Evolutionary conservation across 2,113 vertebrate genomes (phyloP).

Genomic region (Notarius quadriscutis): DNA sequence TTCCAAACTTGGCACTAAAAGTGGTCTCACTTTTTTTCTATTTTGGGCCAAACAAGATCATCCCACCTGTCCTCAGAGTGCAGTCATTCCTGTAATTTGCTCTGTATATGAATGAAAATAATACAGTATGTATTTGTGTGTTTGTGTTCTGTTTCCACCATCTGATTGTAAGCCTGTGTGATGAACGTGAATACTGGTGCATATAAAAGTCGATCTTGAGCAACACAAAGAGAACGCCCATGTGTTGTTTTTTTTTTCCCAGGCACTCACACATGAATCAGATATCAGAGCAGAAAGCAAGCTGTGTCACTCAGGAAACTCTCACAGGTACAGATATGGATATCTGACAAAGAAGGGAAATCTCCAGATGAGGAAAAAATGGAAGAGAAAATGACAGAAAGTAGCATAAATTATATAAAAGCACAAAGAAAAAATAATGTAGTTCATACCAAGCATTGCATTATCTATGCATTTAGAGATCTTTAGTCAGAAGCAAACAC

Average conservation of each 20-base stretch:
- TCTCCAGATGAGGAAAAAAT: constrained; percentile 34
- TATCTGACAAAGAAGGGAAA: constrained; percentile 31
- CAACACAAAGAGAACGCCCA: constrained; percentile 8
- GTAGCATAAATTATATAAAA: background rate
- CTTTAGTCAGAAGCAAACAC: background rate
- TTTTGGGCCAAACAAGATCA: background rate
- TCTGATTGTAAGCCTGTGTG: constrained; percentile 14
- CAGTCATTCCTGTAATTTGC: constrained; percentile 5
- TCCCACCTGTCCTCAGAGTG: background rate
- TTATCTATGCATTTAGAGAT: background rate
- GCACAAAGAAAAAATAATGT: background rate
- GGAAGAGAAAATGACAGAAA: constrained; percentile 15
- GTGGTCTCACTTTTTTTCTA: background rate
- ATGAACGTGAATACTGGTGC: constrained; percentile 15
- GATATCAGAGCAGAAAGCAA: constrained; percentile 26
- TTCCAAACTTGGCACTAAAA: background rate
- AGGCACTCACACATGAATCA: constrained; percentile 44
- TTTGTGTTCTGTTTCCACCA: background rate
- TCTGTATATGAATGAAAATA: background rate
- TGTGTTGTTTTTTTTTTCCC: background rate
- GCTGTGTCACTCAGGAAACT: constrained; percentile 51
- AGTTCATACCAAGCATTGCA: background rate
- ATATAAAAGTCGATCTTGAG: constrained; percentile 5
- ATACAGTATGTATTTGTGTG: background rate
- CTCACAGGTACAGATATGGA: constrained; percentile 35